Evolutionary conservation across 37 sponge, comb jelly and placozoan genomes (phyloP).

Genomic region (Spongia lamella): DNA sequence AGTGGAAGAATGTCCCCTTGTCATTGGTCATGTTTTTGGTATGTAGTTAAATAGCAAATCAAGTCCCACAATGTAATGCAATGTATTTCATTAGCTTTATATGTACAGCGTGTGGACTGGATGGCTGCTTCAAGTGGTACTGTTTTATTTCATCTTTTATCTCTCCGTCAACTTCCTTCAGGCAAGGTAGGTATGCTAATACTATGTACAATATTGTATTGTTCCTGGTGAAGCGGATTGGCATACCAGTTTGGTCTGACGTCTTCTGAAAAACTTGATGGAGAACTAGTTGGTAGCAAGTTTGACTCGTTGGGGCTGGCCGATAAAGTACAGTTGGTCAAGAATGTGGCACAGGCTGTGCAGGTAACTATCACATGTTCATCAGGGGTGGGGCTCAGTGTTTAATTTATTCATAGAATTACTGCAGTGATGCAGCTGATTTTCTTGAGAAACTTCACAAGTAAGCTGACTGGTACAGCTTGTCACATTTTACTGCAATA

Average conservation of each 20-base stretch:
- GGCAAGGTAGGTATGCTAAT: slow-evolving; percentile 24
- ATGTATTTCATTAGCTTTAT: slow-evolving; percentile 35
- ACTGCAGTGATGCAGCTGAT: slow-evolving; percentile 32
- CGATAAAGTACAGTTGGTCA: slow-evolving; percentile 66
- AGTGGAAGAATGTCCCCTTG: slow-evolving; percentile 46
- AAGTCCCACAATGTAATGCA: neutral
- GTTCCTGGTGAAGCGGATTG: slow-evolving; percentile 37
- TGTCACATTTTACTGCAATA: neutral
- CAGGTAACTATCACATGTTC: slow-evolving; percentile 35
- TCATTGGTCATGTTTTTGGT: slow-evolving; percentile 62
- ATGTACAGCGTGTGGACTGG: slow-evolving; percentile 84
- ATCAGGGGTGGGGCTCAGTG: neutral
- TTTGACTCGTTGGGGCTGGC: slow-evolving; percentile 22
- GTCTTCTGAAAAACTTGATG: neutral
- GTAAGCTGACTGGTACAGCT: slow-evolving; percentile 24
- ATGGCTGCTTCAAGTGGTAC: slow-evolving; percentile 52
- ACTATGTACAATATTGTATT: neutral
- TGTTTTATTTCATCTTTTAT: slow-evolving; percentile 42
- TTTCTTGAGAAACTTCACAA: slow-evolving; percentile 67
- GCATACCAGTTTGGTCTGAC: slow-evolving; percentile 76
- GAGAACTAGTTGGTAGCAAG: neutral
- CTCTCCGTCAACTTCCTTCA: slow-evolving; percentile 60
- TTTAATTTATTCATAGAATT: slow-evolving; percentile 32
- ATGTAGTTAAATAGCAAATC: neutral
- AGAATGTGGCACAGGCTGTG: slow-evolving; percentile 51